These are phyloP conservation scores for Allobates femoralis DNA, from an alignment of 2,797 vertebrate genomes.

Conservation along the genomic window DNA sequence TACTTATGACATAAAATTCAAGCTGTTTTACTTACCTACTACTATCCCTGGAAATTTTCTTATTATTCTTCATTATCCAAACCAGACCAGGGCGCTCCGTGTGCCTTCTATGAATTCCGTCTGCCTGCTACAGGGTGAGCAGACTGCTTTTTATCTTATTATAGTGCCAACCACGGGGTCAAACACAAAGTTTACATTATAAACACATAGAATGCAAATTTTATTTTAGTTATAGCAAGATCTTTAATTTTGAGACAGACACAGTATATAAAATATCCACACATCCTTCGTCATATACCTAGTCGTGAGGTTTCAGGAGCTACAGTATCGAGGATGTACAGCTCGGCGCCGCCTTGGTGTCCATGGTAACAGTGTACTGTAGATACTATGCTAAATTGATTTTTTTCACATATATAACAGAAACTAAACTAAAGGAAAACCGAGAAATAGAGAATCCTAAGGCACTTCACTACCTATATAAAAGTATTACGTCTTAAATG, in stretches of 20 bases:
- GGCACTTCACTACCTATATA: too few relatives aligned
- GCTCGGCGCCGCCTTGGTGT: background rate
- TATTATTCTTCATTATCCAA: too few relatives aligned
- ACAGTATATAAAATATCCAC: background rate
- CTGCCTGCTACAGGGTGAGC: too few relatives aligned
- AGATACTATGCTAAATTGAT: background rate
- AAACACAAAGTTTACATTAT: too few relatives aligned
- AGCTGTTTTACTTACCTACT: too few relatives aligned
- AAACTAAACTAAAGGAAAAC: background rate
- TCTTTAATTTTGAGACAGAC: background rate
- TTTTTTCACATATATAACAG: background rate
- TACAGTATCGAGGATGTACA: background rate
- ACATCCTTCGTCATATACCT: background rate
- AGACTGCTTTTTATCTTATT: too few relatives aligned
- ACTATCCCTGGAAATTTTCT: too few relatives aligned
- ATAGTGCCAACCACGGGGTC: too few relatives aligned
- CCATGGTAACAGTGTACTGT: constrained; percentile 6
- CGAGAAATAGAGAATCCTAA: background rate
- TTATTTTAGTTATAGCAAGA: background rate
- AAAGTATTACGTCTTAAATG: background rate
- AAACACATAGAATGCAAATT: too few relatives aligned
- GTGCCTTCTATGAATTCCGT: too few relatives aligned
- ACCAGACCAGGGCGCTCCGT: too few relatives aligned
- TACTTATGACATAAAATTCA: too few relatives aligned
- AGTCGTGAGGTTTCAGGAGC: background rate